Evolutionary conservation across 1,140 invertebrate species (phyloP).

Genomic region (Heliconius nattereri): DNA sequence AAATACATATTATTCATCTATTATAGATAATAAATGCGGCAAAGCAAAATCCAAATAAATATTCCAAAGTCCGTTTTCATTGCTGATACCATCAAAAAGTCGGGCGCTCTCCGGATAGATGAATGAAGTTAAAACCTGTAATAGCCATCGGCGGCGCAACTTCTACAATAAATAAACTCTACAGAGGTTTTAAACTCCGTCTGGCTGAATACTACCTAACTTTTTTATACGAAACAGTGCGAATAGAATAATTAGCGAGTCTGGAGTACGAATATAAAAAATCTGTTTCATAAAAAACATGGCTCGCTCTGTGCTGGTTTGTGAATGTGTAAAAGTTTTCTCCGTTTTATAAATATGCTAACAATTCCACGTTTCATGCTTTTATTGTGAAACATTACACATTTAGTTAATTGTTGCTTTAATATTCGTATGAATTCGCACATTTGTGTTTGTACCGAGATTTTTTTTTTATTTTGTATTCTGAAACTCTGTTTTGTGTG

Average conservation of each 20-base stretch:
- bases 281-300: constrained; percentile 9
- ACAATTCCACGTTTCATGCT: neutral
- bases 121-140: neutral
- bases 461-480: neutral
- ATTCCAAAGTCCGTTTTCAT: neutral
- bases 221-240: constrained; percentile 13
- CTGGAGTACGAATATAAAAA: constrained; percentile 15
- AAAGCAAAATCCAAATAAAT: neutral
- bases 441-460: neutral
- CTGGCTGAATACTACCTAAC: constrained; percentile 10
- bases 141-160: constrained; percentile 1
- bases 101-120: neutral
- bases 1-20: no score
- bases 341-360: neutral
- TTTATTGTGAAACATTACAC: constrained; percentile 8
- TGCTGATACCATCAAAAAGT: constrained; percentile 6
- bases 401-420: constrained; percentile 9
- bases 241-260: constrained; percentile 17
- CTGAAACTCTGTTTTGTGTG: neutral
- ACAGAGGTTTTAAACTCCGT: neutral
- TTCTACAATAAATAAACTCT: constrained; percentile 7
- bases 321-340: neutral
- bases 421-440: constrained; percentile 4
- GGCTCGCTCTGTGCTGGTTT: neutral
- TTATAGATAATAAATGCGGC: no score